phyloP scores from a whole-genome alignment of 2,888 invertebrate genomes.

The Ochropacha duplaris region DNA sequence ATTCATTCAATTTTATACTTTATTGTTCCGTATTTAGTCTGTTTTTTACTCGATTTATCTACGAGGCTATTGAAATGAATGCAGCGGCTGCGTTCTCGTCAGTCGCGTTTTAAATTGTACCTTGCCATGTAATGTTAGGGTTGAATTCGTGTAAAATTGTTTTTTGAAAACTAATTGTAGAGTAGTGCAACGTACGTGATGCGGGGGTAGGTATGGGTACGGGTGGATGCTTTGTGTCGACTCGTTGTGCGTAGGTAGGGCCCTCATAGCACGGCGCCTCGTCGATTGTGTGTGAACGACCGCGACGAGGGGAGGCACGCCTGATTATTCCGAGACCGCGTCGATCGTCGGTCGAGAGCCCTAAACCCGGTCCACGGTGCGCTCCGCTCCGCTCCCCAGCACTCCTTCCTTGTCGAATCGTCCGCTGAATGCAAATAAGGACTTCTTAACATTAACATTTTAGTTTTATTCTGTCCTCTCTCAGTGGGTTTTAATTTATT shows the following conservation, averaged over 20 bases:
- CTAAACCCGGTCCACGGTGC: constrained; percentile 58
- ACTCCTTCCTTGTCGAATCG: constrained; percentile 43
- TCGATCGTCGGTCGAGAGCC: constrained; percentile 71
- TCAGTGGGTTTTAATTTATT: constrained; percentile 39
- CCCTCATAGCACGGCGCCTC: constrained; percentile 64
- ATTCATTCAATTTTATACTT: constrained; percentile 55
- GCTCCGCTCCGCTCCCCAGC: constrained; percentile 41
- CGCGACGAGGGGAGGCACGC: constrained; percentile 73
- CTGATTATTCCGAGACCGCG: constrained; percentile 75
- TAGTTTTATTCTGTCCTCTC: constrained; percentile 40
- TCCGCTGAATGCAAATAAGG: constrained; percentile 68
- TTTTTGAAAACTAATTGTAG: constrained; percentile 28
- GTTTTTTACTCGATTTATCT: constrained; percentile 43
- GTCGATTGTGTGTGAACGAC: constrained; percentile 81
- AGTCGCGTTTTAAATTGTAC: constrained; percentile 16
- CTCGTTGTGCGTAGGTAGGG: constrained; percentile 74
- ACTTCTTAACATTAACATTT: constrained; percentile 50
- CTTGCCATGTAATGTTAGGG: constrained; percentile 29
- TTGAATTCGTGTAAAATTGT: constrained; percentile 24
- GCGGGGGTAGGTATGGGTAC: constrained; percentile 63
- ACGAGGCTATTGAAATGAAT: constrained; percentile 48
- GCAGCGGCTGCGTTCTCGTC: constrained; percentile 45
- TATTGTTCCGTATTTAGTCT: constrained; percentile 50
- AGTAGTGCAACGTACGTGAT: constrained; percentile 55
- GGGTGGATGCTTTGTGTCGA: constrained; percentile 73